Evolutionary conservation across 2,888 invertebrate genomes (phyloP), one percentile per base, ranked within the genome.

Genomic region (Synanthedon andrenaeformis): DNA sequence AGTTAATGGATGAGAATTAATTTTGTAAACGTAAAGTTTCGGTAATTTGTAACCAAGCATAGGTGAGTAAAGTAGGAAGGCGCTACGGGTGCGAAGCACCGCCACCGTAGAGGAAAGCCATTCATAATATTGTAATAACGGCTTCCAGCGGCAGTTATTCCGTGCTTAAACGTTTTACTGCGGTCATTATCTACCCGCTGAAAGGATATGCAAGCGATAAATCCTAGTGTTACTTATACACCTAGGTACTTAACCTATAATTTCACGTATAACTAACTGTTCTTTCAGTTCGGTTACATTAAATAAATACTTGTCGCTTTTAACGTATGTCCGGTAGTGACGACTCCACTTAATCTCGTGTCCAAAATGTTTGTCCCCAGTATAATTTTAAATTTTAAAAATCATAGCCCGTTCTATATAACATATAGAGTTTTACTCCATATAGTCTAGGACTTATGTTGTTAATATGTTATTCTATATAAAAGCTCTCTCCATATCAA

Each of bases 91-190:
- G 51, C 42, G 23, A 53, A 41, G 53, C 53, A 53, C 42, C 66
- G 64, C 63, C 65, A 66, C 67, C 72, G 71, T 66, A 72, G 70
- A 70, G 49, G 79, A 78, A 79, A 81, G 73, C 85, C 79, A 87
- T 87, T 84, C 85, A 85, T 86, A 86, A 86, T 85, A 85, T 83
- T 84, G 85, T 87, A 87, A 86, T 87, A 86, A 85, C 82, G 80
- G 83, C 77, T 80, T 77, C 82, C 74, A 85, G 72, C 76, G 78
- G 74, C 85, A 83, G 84, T 86, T 86, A 86, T 86, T 80, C 75
- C 86, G 82, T 86, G 82, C 86, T 85, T 86, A 86, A 86, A 83
- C 85, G 87, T 83, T 87, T 86, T 83, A 87, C 86, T 86, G 81
- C 84, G 82, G 86, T 85, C 85, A 87, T 87, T 87, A 87, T 86